A percentile compares a stretch with the other conserved stretches of the same genome.
Evolutionary conservation across 1,140 invertebrate genomes (phyloP).

Genomic region (Octopus sinensis): DNA sequence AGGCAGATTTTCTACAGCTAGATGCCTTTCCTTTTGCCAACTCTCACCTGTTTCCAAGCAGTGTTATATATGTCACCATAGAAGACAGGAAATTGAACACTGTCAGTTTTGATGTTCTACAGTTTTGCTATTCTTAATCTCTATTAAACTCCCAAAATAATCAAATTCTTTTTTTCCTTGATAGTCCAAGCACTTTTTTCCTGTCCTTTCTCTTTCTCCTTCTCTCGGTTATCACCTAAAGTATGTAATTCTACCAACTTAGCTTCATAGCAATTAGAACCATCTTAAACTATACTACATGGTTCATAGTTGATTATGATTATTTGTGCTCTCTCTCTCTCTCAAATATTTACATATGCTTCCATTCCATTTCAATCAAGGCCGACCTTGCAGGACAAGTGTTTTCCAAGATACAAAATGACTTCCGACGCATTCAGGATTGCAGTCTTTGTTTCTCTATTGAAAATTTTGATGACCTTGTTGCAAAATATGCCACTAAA

Average conservation of each 20-base stretch:
- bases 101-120: too few species aligned
- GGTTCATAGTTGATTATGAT: not conserved
- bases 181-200: too few species aligned
- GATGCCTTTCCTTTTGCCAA: too few species aligned
- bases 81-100: too few species aligned
- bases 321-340: not conserved
- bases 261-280: not conserved
- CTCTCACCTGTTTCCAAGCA: too few species aligned
- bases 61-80: too few species aligned
- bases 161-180: too few species aligned
- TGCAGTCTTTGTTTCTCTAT: conserved; percentile 28
- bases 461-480: conserved; percentile 46
- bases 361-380: conserved; percentile 26
- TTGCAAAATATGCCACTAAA: conserved; percentile 49
- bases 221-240: too few species aligned
- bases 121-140: too few species aligned
- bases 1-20: too few species aligned
- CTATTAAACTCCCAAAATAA: too few species aligned
- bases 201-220: too few species aligned
- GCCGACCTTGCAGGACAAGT: conserved; percentile 48
- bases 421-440: conserved; percentile 36
- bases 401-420: conserved; percentile 38
- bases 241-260: not conserved
- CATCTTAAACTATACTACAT: not conserved
- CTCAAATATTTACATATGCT: not conserved